Evolutionary conservation across 2,797 vertebrate genomes (phyloP).

Genomic region (Pelodytes ibericus): DNA sequence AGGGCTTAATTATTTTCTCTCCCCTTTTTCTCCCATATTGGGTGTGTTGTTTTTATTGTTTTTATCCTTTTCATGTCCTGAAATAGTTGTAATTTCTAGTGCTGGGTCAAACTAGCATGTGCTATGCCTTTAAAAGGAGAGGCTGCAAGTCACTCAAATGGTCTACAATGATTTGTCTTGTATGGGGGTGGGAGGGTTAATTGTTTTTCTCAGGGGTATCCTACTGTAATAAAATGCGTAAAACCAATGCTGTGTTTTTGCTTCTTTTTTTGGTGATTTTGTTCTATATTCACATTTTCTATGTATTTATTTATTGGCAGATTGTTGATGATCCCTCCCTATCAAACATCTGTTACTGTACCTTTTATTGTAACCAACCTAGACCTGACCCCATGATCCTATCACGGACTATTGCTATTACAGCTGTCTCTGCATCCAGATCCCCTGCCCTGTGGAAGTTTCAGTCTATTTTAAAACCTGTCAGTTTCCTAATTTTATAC

Average conservation of each 20-base stretch:
- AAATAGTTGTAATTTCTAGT: constrained; percentile 18
- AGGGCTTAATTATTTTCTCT: neutral
- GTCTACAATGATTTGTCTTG: constrained; percentile 19
- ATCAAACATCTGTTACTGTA: neutral
- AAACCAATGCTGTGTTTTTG: constrained; percentile 25
- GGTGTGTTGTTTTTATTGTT: constrained; percentile 34
- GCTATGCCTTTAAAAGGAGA: constrained; percentile 34
- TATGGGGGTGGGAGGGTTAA: constrained; percentile 27
- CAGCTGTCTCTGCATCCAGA: constrained; percentile 24
- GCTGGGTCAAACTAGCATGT: constrained; percentile 25
- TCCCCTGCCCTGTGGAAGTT: neutral
- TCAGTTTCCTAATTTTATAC: neutral
- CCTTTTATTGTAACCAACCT: neutral
- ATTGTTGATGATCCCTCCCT: neutral
- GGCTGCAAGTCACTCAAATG: constrained; percentile 23
- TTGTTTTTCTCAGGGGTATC: constrained; percentile 50
- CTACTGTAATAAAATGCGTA: constrained; percentile 50
- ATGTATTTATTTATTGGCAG: neutral
- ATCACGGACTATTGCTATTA: constrained; percentile 11
- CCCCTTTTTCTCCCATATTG: constrained; percentile 45
- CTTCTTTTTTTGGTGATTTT: constrained; percentile 3
- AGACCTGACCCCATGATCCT: constrained; percentile 7
- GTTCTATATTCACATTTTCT: too few relatives aligned
- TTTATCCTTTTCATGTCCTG: constrained; percentile 21
- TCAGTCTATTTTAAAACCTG: constrained; percentile 37